These are phyloP conservation scores for Oreochromis grahami DNA, from an alignment of 2,797 vertebrate genomes.

Conservation along the genomic window DNA sequence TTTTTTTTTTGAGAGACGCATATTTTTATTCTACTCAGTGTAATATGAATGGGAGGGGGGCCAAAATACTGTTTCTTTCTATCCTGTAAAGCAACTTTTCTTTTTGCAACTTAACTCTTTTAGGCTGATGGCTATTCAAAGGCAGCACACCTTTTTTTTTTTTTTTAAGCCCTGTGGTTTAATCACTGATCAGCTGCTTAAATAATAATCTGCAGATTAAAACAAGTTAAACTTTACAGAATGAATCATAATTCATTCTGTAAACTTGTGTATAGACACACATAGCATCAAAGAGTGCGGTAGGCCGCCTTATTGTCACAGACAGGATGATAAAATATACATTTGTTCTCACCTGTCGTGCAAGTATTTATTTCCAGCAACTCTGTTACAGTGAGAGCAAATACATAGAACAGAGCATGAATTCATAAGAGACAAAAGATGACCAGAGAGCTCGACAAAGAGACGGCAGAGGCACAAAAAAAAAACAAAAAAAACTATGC, in stretches of 20 bases:
- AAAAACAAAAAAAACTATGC: too few relatives aligned
- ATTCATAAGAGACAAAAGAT: not conserved
- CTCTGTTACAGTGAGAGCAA: not conserved
- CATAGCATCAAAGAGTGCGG: not conserved
- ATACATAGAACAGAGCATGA: not conserved
- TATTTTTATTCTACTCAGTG: not conserved
- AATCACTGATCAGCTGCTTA: not conserved
- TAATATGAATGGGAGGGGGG: not conserved
- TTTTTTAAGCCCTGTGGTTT: fast-evolving
- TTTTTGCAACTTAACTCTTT: not conserved
- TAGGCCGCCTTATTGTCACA: not conserved
- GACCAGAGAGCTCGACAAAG: not conserved
- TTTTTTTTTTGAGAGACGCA: not conserved
- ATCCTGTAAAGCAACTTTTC: not conserved
- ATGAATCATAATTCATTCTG: not conserved
- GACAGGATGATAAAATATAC: not conserved
- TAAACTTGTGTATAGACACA: not conserved
- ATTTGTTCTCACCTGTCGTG: not conserved
- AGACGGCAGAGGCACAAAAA: not conserved
- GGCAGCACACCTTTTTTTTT: not conserved
- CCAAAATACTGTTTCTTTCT: not conserved
- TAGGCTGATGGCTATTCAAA: not conserved
- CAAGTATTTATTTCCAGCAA: not conserved
- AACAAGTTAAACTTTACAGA: not conserved
- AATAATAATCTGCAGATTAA: not conserved